Conservation (phyloP, 2,797 vertebrate genomes). For the Tympanoctomys barrerae region DNA sequence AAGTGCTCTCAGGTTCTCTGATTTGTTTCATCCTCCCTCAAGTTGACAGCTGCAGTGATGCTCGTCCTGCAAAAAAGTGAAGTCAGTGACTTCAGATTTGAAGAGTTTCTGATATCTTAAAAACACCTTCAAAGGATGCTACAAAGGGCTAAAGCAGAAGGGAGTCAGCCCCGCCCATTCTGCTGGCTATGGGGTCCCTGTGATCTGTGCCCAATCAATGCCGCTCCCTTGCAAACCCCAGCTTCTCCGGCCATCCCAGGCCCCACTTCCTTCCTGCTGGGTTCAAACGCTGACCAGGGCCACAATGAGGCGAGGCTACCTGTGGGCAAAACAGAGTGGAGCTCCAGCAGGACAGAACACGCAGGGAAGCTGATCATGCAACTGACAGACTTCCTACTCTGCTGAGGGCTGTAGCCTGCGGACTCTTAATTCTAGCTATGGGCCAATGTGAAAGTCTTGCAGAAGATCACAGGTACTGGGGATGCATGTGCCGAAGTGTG, state of each 20-base stretch:
- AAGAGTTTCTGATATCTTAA: not conserved
- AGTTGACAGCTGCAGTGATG: not conserved
- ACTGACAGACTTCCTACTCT: accelerated
- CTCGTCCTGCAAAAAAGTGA: not conserved
- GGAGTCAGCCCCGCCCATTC: no score
- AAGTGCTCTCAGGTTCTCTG: no score
- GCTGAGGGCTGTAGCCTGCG: not conserved
- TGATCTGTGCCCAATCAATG: no score
- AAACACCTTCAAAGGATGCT: not conserved
- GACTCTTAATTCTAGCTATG: not conserved
- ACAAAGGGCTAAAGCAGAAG: not conserved
- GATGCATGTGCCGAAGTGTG: not conserved
- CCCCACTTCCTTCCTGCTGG: not conserved
- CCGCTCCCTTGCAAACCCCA: not conserved
- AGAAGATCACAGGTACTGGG: not conserved
- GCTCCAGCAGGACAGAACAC: accelerated
- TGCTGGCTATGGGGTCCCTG: no score
- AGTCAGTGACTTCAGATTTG: not conserved
- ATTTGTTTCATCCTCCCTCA: not conserved
- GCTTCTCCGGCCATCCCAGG: no score
- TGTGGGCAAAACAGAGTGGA: accelerated
- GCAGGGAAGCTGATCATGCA: not conserved
- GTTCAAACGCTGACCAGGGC: not conserved
- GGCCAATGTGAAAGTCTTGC: not conserved
- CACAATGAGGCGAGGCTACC: not conserved